Evolutionary conservation across 2,888 invertebrate species (phyloP), one percentile per base, ranked within the genome.

Genomic region (Diplazon laetatorius): DNA sequence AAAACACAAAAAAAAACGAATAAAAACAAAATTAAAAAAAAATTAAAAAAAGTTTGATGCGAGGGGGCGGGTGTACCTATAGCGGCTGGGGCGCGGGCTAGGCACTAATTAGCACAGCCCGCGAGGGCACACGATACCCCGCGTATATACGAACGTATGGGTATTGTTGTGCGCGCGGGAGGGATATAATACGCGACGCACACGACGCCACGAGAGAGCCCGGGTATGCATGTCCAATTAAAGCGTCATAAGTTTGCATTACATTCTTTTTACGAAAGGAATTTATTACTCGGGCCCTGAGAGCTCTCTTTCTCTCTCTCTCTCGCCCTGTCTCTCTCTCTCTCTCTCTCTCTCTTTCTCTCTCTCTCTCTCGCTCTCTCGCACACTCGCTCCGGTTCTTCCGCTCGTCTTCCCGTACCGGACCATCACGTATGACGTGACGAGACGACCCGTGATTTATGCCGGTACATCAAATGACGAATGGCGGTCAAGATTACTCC

Each of bases 211-310:
- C 60, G 70, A 62, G 82, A 77, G n/a, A n/a, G n/a, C n/a, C n/a
- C 84, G 81, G 83, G 81, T 86, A 85, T 83, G 85, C 86, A 86
- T 86, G 87, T 87, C 87, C 87, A 87, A 87, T 88, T 87, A 87
- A 87, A 85, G 85, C 84, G 85, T 85, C 84, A 86, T 87, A 87
- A 87, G 85, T 87, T 85, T 86, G 82, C 85, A 86, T 87, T 85
- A 84, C 83, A 83, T 83, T 80, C 80, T 83, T 80, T 85, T 84
- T 84, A 50, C 68, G 46, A 75, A 69, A 78, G 69, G 78, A 80
- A 84, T 81, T 84, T 83, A 83, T 83, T 80, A 80, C 70, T 30
- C 48, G 55, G 75, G 60, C 73, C 78, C 70, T 60, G 59, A 60
- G 60, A 70, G 30, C 30, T 12, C 63, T 42, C 39, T 42, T 39